Evolutionary conservation across 2,888 invertebrate genomes (phyloP).

Genomic region (Lutraria lutraria): DNA sequence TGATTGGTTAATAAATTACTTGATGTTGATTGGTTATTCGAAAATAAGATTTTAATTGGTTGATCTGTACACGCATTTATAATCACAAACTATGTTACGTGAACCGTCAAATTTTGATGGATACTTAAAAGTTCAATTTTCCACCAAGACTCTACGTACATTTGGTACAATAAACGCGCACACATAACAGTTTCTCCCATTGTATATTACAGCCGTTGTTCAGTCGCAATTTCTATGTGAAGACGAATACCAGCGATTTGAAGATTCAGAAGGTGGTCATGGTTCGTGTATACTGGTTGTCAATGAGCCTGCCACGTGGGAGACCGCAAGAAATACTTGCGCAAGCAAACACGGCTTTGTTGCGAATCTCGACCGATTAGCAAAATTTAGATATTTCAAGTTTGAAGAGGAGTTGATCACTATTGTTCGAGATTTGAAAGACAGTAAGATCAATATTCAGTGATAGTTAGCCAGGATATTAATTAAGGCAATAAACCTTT

Average conservation of each 20-base stretch:
- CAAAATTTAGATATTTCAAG: background rate
- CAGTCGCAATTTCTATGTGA: conserved; percentile 18
- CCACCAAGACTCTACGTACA: too few species aligned
- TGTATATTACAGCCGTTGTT: background rate
- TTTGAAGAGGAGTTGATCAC: background rate
- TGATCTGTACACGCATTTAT: background rate
- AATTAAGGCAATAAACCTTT: too few species aligned
- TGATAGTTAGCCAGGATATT: too few species aligned
- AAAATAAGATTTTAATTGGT: too few species aligned
- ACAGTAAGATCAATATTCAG: background rate
- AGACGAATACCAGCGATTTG: conserved; percentile 37
- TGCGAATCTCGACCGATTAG: background rate
- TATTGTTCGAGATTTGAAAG: background rate
- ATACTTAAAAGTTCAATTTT: too few species aligned
- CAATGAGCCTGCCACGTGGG: conserved; percentile 9
- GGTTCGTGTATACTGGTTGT: conserved; percentile 27
- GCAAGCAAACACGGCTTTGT: background rate
- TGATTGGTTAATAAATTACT: too few species aligned
- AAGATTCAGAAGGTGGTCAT: background rate
- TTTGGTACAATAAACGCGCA: too few species aligned
- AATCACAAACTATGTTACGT: too few species aligned
- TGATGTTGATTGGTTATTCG: too few species aligned
- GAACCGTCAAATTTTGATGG: too few species aligned
- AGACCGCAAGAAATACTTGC: conserved; percentile 33
- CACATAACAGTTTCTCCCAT: background rate